A percentile compares a stretch with the other conserved stretches of the same genome.
Conservation (phyloP, 2,113 vertebrate species). For the Macaca nemestrina region DNA sequence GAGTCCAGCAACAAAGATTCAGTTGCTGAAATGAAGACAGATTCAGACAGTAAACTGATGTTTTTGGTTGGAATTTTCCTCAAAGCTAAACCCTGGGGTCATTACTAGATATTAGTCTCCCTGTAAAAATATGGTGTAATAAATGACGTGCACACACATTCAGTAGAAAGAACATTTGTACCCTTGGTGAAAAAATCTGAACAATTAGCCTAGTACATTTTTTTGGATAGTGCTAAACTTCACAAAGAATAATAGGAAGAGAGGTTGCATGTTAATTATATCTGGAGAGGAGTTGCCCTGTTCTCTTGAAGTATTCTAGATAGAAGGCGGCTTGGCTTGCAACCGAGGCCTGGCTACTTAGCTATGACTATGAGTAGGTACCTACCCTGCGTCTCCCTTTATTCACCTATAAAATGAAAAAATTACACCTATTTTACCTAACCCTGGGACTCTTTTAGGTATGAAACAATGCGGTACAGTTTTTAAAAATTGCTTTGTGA, state of each 20-base stretch:
- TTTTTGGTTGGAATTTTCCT: constrained; percentile 42
- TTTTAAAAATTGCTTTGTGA: background rate
- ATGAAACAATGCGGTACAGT: background rate
- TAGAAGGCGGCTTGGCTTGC: background rate
- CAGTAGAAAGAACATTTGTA: background rate
- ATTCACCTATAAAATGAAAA: background rate
- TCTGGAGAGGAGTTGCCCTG: too few species aligned
- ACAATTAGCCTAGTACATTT: background rate
- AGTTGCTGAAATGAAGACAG: background rate
- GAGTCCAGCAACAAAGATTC: constrained; percentile 21
- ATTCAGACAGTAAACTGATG: background rate
- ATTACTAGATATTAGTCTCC: background rate
- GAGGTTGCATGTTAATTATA: background rate
- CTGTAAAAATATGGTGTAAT: background rate
- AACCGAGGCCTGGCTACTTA: background rate
- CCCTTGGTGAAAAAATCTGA: background rate
- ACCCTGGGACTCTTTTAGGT: background rate
- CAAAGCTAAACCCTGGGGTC: background rate
- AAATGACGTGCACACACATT: background rate
- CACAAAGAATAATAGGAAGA: background rate
- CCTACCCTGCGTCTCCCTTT: background rate
- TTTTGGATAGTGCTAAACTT: background rate
- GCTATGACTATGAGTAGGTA: background rate
- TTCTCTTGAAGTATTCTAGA: too few species aligned
- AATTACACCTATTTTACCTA: background rate